Base-by-base conservation (phyloP, 2,888 invertebrate genomes). In the Gryllus longicercus region DNA sequence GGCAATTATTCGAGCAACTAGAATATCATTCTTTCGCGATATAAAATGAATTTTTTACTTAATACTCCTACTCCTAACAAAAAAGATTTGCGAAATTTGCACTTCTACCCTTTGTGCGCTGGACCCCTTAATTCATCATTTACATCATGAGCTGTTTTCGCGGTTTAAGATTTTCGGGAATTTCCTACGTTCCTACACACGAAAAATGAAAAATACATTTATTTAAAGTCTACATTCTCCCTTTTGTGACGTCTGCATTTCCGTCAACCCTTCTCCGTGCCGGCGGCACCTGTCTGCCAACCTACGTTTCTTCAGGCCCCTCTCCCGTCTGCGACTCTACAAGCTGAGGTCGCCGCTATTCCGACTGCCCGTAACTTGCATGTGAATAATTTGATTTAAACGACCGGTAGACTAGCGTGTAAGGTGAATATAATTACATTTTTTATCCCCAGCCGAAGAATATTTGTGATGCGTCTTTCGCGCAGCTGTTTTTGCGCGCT, bases 331-430 rank as follows among this genome's bases (percentile, higher is more conserved):
- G 10, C 14, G 5, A 63, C 63, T 63, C 63, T 14, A 63, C 4
- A 63, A 5, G 11, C 63, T 63, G 63, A 8, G 63, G 63, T 8
- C 63, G 63, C 63, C 16, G 38, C 38, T 38, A 38, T 5, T 38
- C 38, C 38, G 63, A 63, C 14, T 63, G 63, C 16, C 63, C 63
- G 63, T n/a, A 14, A 63, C 16, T 63, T 63, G 63, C 63, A 63
- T 63, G 63, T n/a, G 63, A 63, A 63, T 63, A 63, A 63, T 63
- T 63, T 63, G 63, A 63, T 63, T 63, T 63, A 63, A 63, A 63
- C 63, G 63, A 63, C 63, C 63, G 63, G 16, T 4, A 14, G 16
- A n/a, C 63, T 63, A 63, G 63, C 63, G 63, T 63, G 63, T 14
- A 63, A 63, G 63, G 63, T 63, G 63, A 63, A 63, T 63, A 63